Conservation (phyloP, 2,888 invertebrate genomes). For the Julus scandinavius region DNA sequence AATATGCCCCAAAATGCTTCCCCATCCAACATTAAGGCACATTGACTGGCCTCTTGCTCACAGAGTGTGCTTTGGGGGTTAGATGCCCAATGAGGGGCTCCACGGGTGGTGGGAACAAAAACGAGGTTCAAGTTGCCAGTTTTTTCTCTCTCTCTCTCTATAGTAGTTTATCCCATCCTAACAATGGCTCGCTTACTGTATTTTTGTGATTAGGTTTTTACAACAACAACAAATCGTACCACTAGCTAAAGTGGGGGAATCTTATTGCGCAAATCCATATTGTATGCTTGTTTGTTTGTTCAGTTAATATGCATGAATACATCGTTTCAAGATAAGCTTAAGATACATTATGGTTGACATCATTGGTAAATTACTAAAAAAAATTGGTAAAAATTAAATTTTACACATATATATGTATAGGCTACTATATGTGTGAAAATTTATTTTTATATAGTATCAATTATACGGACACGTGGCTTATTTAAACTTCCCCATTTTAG, state of each 20-base stretch:
- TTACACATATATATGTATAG: too few species aligned
- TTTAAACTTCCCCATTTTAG: too few species aligned
- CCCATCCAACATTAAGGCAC: not conserved
- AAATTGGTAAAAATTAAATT: too few species aligned
- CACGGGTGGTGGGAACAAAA: not conserved
- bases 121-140: not conserved
- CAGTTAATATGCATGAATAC: not conserved
- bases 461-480: too few species aligned
- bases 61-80: not conserved
- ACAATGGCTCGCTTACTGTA: not conserved
- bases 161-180: not conserved
- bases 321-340: not conserved
- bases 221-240: not conserved
- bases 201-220: not conserved
- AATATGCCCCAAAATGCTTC: not conserved
- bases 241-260: not conserved
- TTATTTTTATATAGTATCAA: too few species aligned
- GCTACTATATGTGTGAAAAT: too few species aligned
- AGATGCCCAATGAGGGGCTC: not conserved
- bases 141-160: not conserved
- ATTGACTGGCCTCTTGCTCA: not conserved
- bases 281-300: not conserved
- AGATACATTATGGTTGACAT: too few species aligned
- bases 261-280: not conserved
- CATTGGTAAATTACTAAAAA: too few species aligned